Conservation (phyloP, 1,140 invertebrate genomes). For the Ceratosolen fusciceps region DNA sequence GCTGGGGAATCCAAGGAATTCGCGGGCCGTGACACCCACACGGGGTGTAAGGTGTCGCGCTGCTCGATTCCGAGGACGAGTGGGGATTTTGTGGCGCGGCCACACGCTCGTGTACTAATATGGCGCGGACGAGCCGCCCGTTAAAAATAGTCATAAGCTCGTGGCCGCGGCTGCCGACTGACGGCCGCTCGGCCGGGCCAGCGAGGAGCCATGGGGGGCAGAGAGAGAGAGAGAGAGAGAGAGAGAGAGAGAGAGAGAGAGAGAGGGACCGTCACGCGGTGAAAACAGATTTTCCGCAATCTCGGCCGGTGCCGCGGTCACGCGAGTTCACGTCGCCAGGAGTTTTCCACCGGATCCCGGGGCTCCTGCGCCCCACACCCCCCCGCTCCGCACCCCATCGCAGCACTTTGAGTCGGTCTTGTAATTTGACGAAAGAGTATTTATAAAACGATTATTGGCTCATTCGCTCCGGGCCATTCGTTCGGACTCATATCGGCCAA, state of each 20-base stretch:
- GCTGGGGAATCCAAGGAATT: constrained; percentile 4
- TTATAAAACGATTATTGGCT: too few species aligned
- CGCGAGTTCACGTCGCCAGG: not conserved
- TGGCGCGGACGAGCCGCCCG: constrained; percentile 65
- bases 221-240: constrained; percentile 1
- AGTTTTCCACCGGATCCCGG: too few species aligned
- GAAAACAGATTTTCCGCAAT: not conserved
- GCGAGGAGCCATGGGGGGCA: not conserved
- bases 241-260: not conserved
- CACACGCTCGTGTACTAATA: constrained; percentile 69
- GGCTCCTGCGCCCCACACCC: too few species aligned
- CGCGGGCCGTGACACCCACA: constrained; percentile 55
- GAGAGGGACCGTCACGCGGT: not conserved
- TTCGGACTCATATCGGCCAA: too few species aligned
- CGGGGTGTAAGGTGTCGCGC: constrained; percentile 68
- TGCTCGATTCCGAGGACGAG: constrained; percentile 64
- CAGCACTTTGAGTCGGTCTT: too few species aligned
- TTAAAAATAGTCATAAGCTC: constrained; percentile 72
- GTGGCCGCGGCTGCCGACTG: not conserved
- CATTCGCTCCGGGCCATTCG: too few species aligned
- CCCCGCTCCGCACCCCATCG: too few species aligned
- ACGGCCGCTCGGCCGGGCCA: not conserved
- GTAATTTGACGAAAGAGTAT: too few species aligned
- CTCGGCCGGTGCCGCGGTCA: not conserved
- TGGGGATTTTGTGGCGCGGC: constrained; percentile 64